Base-by-base conservation (phyloP, 1,140 invertebrate species). In the Drosophila kepulauana region DNA sequence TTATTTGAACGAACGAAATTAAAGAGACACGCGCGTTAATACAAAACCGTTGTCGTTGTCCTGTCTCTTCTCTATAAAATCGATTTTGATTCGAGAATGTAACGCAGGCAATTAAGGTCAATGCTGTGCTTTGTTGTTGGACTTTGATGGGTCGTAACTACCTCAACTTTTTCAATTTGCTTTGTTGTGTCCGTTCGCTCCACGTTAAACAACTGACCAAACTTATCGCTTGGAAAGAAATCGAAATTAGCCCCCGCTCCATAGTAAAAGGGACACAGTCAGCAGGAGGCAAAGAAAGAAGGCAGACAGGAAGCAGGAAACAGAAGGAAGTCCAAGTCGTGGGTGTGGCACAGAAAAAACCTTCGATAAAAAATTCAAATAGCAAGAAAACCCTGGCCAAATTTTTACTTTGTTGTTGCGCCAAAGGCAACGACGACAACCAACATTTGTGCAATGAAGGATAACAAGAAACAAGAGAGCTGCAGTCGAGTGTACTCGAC, bases 131-230 rank as follows among this genome's bases (percentile, higher is more conserved):
- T 1, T 61, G 33, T 56, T 65, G 30, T 73, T 56, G 52, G 67
- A 25, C 49, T 73, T 62, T 52, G 69, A 56, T 66, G 57, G 57
- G 61, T 46, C 52, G 59, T 63, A 86, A 78, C 82, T 81, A 80
- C 75, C 82, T 79, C 71, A 86, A 86, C 71, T 81, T 86, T 86
- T 86, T 86, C 82, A 86, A 86, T 86, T 86, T 74, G 51, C 41
- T 59, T 65, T 48, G 16, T 38, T 30, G 56, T 70, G 5, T 5
- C 16, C 20, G 56, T 70, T 8, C 35, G 25, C 52, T 38, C 25
- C 65, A 49, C 75, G 58, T 54, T 13, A 52, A 62, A 65, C 76
- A 82, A 78, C 76, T 76, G 81, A 80, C 72, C 81, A 10, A 81
- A 86, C 63, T 79, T 86, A 86, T 86, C 82, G 75, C 71, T 86